phyloP scores from a whole-genome alignment of 1,140 invertebrate species.

The Aphelinus certus region DNA sequence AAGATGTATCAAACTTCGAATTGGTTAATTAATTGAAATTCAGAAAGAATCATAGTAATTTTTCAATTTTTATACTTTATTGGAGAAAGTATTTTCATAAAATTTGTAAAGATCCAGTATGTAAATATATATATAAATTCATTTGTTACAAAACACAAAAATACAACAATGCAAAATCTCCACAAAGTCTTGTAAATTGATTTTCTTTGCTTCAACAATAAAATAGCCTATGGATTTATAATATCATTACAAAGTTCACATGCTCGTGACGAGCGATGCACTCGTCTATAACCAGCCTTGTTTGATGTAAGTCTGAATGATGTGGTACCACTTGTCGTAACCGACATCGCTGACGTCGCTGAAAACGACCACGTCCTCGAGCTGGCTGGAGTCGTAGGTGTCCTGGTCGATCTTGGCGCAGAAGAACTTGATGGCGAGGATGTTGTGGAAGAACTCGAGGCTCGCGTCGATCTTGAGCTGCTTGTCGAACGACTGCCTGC shows the following conservation, averaged over 20 bases:
- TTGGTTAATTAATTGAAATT: too few species aligned
- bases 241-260: too few species aligned
- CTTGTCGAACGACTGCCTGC: constrained; percentile 34
- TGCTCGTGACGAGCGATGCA: too few species aligned
- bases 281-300: constrained; percentile 16
- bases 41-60: too few species aligned
- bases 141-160: too few species aligned
- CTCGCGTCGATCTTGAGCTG: constrained; percentile 26
- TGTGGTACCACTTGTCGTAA: constrained; percentile 33
- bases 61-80: not conserved
- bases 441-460: constrained; percentile 27
- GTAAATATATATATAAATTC: too few species aligned
- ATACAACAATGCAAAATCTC: too few species aligned
- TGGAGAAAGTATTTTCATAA: not conserved
- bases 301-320: constrained; percentile 18
- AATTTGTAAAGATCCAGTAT: not conserved
- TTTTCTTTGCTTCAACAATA: too few species aligned
- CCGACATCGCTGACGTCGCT: constrained; percentile 3
- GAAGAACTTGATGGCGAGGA: constrained; percentile 35
- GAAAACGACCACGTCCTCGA: constrained; percentile 4
- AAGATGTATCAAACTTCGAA: too few species aligned
- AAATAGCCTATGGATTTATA: too few species aligned
- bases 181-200: too few species aligned
- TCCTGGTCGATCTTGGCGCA: constrained; percentile 18
- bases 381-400: constrained; percentile 20